These are phyloP conservation scores for Drosophila diplacantha DNA, from an alignment of 2,888 invertebrate species.

Conservation along the genomic window DNA sequence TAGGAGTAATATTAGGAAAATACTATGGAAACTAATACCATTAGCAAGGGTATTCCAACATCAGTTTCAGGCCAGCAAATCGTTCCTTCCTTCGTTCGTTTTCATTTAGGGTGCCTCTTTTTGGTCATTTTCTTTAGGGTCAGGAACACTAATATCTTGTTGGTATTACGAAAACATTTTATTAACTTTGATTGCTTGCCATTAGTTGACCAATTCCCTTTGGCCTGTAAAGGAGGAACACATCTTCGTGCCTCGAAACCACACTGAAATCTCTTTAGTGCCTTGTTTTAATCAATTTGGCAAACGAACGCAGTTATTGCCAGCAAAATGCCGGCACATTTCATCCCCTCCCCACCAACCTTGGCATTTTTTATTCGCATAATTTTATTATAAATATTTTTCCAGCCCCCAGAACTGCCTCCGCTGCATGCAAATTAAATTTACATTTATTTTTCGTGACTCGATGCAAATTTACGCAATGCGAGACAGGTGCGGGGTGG, in stretches of 20 bases:
- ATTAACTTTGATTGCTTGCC: neutral
- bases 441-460: constrained; percentile 63
- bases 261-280: neutral
- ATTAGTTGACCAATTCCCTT: neutral
- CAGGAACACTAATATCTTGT: neutral
- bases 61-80: neutral
- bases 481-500: constrained; percentile 43
- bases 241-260: neutral
- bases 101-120: neutral
- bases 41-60: too few relatives aligned
- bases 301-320: constrained; percentile 3
- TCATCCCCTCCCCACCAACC: neutral
- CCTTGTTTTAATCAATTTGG: constrained; percentile 4
- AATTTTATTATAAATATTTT: constrained; percentile 35
- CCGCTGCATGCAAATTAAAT: constrained; percentile 46
- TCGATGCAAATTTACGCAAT: constrained; percentile 58
- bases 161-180: neutral
- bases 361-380: constrained; percentile 27
- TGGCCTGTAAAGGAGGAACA: neutral
- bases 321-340: neutral
- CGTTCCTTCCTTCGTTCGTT: neutral
- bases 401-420: neutral
- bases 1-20: too few relatives aligned
- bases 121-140: neutral
- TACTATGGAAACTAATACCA: too few relatives aligned